phyloP scores from a whole-genome alignment of 2,888 invertebrate species.

The Nineta flava region DNA sequence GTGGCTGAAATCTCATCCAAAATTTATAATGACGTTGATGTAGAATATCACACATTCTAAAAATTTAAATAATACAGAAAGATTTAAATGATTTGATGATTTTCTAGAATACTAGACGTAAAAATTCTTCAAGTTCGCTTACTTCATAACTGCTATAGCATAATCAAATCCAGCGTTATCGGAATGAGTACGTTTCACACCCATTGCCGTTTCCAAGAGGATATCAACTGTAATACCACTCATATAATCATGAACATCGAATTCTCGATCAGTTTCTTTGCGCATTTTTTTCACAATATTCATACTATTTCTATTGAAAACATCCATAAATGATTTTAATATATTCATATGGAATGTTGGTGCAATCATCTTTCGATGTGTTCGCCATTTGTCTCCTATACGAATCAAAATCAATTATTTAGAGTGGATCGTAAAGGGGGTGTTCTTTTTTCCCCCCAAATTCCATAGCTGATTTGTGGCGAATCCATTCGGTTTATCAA shows the following conservation, averaged over 20 bases:
- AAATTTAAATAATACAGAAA: slow-evolving; percentile 10
- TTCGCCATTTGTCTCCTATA: slow-evolving; percentile 32
- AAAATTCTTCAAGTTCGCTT: too few species aligned
- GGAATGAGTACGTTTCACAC: slow-evolving; percentile 29
- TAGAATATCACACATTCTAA: slow-evolving; percentile 37
- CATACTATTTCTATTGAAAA: slow-evolving; percentile 31
- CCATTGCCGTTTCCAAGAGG: slow-evolving; percentile 40
- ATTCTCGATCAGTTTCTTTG: slow-evolving; percentile 26
- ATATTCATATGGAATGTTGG: slow-evolving; percentile 34
- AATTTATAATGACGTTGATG: slow-evolving; percentile 33
- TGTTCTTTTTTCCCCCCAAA: too few species aligned
- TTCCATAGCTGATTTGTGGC: too few species aligned
- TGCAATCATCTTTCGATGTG: slow-evolving; percentile 34
- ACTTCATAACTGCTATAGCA: slow-evolving; percentile 40
- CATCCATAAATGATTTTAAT: slow-evolving; percentile 34
- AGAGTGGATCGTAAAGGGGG: neutral
- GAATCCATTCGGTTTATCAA: too few species aligned
- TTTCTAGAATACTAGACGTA: too few species aligned
- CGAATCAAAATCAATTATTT: slow-evolving; percentile 1
- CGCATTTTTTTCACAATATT: slow-evolving; percentile 25
- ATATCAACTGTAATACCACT: slow-evolving; percentile 33
- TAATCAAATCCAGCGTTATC: slow-evolving; percentile 34
- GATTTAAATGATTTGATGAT: slow-evolving; percentile 5
- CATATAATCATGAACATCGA: slow-evolving; percentile 35
- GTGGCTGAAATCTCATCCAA: slow-evolving; percentile 27